Evolutionary conservation across 1,140 invertebrate species (phyloP), one percentile per base, ranked within the genome.

Genomic region (Samia ricini): DNA sequence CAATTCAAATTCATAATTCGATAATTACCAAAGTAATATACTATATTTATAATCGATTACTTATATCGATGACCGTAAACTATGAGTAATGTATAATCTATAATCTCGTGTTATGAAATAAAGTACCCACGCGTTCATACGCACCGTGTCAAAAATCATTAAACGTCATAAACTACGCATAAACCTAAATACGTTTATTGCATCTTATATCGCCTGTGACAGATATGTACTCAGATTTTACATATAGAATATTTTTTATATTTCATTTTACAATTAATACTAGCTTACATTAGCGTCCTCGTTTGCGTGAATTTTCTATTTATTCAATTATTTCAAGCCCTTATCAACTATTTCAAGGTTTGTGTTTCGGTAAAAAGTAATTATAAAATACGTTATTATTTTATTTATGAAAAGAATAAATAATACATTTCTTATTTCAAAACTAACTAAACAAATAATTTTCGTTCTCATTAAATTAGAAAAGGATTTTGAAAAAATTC

Each of bases 141-240:
- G 21, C 21, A 26, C 19, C 26, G 42, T 36, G 56, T 42, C 36
- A 63, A 63, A 68, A 58, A 10, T 60, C 61, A 63, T 68, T 61
- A 68, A 68, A 67, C 18, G 49, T 68, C 61, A 68, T 68, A 63
- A 52, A 67, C 61, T 61, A 36, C 61, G 61, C 58, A 68, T 68
- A 68, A 68, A 68, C 66, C 66, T n/a, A 63, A 59, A 49, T 59
- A 59, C 21, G 15, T 24, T 22, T 20, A 56, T 63, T 67, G 42
- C 60, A 55, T 21, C 22, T 55, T 55, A 10, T 24, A 55, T 24
- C 22, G 52, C 52, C 6, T 24, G 24, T 22, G 6, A n/a, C 21
- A 23, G 52, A n/a, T 1, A 12, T 22, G 52, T 55, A 55, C 15
- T 55, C 52, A 55, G 22, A 23, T 15, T 12, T 49, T 19, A 49